These are phyloP conservation scores for Argyrosomus regius DNA, from an alignment of 2,797 vertebrate genomes.

Conservation along the genomic window DNA sequence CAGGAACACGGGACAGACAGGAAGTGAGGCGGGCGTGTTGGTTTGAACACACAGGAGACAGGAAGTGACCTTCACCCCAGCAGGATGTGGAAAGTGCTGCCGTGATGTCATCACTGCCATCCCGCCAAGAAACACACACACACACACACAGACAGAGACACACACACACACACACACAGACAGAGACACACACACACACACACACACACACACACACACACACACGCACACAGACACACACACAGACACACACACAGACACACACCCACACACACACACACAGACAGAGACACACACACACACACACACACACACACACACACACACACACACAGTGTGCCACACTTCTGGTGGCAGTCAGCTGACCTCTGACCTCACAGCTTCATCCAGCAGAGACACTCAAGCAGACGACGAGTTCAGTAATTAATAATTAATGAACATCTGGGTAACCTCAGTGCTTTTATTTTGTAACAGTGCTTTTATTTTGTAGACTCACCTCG, in stretches of 20 bases:
- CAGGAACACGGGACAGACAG: too few relatives aligned
- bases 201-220: slow-evolving; percentile 3
- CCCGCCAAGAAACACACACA: slow-evolving; percentile 15
- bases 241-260: not conserved
- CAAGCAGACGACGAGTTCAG: too few relatives aligned
- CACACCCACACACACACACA: not conserved
- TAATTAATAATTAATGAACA: too few relatives aligned
- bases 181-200: not conserved
- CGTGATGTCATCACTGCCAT: slow-evolving; percentile 62
- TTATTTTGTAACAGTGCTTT: slow-evolving; percentile 12
- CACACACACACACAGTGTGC: slow-evolving; percentile 6
- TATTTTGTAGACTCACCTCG: slow-evolving; percentile 79
- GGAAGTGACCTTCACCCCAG: slow-evolving; percentile 71
- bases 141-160: not conserved
- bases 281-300: slow-evolving; percentile 3
- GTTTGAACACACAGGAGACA: slow-evolving; percentile 39
- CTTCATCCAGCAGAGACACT: not conserved
- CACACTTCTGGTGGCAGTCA: slow-evolving; percentile 57
- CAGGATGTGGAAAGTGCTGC: slow-evolving; percentile 75
- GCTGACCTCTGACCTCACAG: slow-evolving; percentile 69
- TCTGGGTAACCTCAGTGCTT: not conserved
- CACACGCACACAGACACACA: not conserved
- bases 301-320: not conserved
- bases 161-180: slow-evolving; percentile 6
- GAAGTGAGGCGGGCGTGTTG: too few relatives aligned